These are phyloP conservation scores for Sebastes steindachneri DNA, from an alignment of 2,797 vertebrate genomes.

Conservation along the genomic window DNA sequence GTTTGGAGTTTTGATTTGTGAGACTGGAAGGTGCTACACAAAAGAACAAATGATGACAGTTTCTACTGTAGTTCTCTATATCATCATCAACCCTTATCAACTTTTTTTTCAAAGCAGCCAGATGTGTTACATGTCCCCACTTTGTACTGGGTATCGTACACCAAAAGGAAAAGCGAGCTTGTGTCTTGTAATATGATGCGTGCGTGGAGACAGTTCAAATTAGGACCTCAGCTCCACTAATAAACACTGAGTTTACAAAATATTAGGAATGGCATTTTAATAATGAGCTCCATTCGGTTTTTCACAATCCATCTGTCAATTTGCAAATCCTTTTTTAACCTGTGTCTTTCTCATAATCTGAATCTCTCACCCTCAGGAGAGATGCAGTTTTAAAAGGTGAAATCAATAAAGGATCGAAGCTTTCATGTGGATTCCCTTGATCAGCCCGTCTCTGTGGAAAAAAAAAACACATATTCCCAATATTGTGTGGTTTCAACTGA, in stretches of 20 bases:
- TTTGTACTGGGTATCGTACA: conserved; percentile 59
- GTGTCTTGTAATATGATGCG: conserved; percentile 60
- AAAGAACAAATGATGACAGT: conserved; percentile 69
- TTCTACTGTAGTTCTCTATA: conserved; percentile 59
- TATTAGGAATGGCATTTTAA: conserved; percentile 69
- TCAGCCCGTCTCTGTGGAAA: conserved; percentile 33
- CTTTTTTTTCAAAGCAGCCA: conserved; percentile 65
- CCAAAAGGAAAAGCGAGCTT: conserved; percentile 26
- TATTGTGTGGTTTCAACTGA: conserved; percentile 50
- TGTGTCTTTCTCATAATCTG: conserved; percentile 41
- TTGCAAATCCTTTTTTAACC: conserved; percentile 57
- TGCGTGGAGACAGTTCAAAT: conserved; percentile 66
- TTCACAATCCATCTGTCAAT: conserved; percentile 50
- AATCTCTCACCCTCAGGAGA: conserved; percentile 45
- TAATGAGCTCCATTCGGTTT: conserved; percentile 47
- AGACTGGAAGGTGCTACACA: conserved; percentile 70
- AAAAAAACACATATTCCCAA: conserved; percentile 26
- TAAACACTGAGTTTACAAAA: conserved; percentile 59
- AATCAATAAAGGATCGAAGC: conserved; percentile 67
- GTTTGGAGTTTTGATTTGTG: conserved; percentile 77
- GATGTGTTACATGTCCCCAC: conserved; percentile 65
- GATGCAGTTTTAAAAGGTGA: conserved; percentile 52
- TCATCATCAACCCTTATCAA: conserved; percentile 72
- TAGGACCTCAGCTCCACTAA: conserved; percentile 57
- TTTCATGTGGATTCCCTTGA: conserved; percentile 60